phyloP scores from a whole-genome alignment of 2,113 vertebrate genomes.

The Onychostoma macrolepis region DNA sequence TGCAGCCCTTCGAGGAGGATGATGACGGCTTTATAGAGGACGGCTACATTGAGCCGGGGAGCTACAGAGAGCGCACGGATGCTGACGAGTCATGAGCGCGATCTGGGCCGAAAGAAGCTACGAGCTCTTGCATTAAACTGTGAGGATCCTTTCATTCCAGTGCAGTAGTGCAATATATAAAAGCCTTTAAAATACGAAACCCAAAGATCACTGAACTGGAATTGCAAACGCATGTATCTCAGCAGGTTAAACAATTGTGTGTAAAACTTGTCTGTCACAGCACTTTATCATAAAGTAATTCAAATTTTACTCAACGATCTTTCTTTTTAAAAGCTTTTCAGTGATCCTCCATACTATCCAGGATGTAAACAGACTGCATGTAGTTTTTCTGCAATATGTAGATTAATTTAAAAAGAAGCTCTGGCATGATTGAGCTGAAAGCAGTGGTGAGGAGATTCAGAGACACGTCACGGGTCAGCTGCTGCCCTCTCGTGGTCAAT shows the following conservation, averaged over 20 bases:
- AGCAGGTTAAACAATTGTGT: not conserved
- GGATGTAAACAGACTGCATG: not conserved
- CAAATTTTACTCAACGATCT: not conserved
- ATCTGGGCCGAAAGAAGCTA: not conserved
- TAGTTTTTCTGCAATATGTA: not conserved
- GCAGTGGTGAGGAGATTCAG: too few species aligned
- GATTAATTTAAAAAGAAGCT: not conserved
- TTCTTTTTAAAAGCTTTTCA: not conserved
- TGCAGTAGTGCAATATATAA: not conserved
- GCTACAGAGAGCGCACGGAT: constrained; percentile 49
- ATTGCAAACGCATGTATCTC: not conserved
- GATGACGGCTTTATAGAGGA: constrained; percentile 90
- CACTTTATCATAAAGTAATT: not conserved
- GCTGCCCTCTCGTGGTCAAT: constrained; percentile 18
- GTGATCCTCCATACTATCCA: not conserved
- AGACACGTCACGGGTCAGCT: not conserved
- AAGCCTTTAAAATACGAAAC: not conserved
- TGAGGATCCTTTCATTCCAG: not conserved
- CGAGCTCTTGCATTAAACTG: not conserved
- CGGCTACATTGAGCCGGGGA: constrained; percentile 80
- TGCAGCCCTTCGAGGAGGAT: constrained; percentile 62
- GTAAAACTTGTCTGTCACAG: not conserved
- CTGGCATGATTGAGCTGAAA: not conserved
- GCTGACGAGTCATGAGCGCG: not conserved
- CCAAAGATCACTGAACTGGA: not conserved